Percentiles rank a stretch among this genome's conserved stretches.
Conservation (phyloP, 2,797 vertebrate genomes). For the Scleropages formosus region DNA sequence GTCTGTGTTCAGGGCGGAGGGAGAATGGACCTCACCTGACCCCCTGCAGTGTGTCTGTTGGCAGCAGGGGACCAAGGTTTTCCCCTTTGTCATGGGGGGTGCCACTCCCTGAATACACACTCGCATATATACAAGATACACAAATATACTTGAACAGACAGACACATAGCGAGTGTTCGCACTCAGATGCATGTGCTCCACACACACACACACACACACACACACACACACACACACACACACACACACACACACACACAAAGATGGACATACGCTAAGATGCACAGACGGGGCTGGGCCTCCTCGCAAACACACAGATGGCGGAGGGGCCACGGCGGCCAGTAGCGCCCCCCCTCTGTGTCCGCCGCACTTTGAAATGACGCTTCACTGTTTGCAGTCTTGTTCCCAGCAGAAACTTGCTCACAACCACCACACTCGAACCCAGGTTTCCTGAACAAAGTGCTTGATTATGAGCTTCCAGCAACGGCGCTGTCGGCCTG, state of each 20-base stretch:
- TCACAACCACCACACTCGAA: constrained; percentile 5
- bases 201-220: constrained; percentile 14
- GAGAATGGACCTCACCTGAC: constrained; percentile 34
- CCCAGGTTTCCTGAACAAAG: not conserved
- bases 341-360: constrained; percentile 60
- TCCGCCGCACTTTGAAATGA: constrained; percentile 58
- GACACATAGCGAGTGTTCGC: no score
- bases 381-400: constrained; percentile 55
- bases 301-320: constrained; percentile 78
- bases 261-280: constrained; percentile 55
- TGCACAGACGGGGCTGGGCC: constrained; percentile 59
- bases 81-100: not conserved
- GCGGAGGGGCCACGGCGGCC: constrained; percentile 69
- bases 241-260: constrained; percentile 43
- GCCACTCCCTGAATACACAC: not conserved
- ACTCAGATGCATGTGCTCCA: no score
- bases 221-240: constrained; percentile 5
- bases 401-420: constrained; percentile 40
- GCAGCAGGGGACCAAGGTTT: not conserved
- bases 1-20: constrained; percentile 32
- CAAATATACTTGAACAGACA: no score
- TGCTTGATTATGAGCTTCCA: not conserved
- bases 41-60: constrained; percentile 5
- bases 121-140: no score
- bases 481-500: not conserved